phyloP scores from a whole-genome alignment of 2,797 vertebrate species.

The Pelobates cultripes region DNA sequence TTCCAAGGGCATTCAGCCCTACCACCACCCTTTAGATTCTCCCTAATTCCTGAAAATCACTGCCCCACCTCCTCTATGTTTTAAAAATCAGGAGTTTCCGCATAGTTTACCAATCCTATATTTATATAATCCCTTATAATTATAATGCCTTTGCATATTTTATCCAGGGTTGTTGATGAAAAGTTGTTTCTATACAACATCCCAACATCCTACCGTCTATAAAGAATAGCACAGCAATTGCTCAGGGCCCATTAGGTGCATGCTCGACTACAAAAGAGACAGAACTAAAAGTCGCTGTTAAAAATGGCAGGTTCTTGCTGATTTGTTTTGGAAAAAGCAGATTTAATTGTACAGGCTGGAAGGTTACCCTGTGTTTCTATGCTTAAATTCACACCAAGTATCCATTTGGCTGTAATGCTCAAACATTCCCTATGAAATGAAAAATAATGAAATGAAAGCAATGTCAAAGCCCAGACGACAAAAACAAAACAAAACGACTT shows the following conservation, averaged over 20 bases:
- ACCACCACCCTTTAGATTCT: too few relatives aligned
- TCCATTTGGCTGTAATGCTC: conserved; percentile 27
- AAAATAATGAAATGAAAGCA: conserved; percentile 7
- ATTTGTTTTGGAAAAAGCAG: neutral
- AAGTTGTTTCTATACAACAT: neutral
- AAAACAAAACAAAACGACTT: conserved; percentile 10
- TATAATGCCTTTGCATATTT: neutral
- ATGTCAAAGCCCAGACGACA: neutral
- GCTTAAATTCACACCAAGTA: conserved; percentile 18
- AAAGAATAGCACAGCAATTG: conserved; percentile 32
- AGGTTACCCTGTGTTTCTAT: conserved; percentile 8
- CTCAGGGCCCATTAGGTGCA: neutral
- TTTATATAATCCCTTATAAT: too few relatives aligned
- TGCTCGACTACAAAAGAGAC: conserved; percentile 7
- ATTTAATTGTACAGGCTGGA: conserved; percentile 16
- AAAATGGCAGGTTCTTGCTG: neutral
- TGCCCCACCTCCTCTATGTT: too few relatives aligned
- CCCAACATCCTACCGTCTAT: conserved; percentile 6
- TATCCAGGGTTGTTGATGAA: conserved; percentile 8
- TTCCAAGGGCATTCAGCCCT: too few relatives aligned
- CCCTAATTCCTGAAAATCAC: too few relatives aligned
- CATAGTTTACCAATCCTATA: too few relatives aligned
- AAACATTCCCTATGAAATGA: conserved; percentile 6
- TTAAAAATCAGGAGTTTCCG: too few relatives aligned
- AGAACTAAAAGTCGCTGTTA: conserved; percentile 6